Percentiles rank a stretch among this genome's conserved stretches.
phyloP scores from a whole-genome alignment of 2,797 vertebrate species.

The Anabas testudineus region DNA sequence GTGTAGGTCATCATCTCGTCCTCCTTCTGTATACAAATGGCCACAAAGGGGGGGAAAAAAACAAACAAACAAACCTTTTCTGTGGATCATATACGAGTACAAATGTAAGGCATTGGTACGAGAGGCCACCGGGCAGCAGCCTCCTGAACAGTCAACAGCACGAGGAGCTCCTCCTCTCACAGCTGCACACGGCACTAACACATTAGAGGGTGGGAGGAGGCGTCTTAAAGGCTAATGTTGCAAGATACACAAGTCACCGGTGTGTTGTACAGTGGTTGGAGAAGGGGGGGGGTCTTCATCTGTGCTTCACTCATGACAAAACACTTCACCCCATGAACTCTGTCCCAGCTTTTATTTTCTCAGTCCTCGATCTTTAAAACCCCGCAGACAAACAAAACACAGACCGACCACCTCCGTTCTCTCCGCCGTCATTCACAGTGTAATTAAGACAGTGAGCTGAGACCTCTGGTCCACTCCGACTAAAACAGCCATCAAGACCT shows the following conservation, averaged over 20 bases:
- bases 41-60: slow-evolving; percentile 32
- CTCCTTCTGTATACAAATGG: slow-evolving; percentile 37
- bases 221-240: slow-evolving; percentile 46
- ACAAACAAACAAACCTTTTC: slow-evolving; percentile 50
- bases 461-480: slow-evolving; percentile 3
- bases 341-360: slow-evolving; percentile 21
- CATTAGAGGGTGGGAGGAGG: slow-evolving; percentile 37
- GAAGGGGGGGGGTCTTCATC: background rate
- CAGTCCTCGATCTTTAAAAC: slow-evolving; percentile 45
- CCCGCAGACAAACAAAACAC: slow-evolving; percentile 47
- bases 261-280: slow-evolving; percentile 44
- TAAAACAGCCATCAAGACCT: slow-evolving; percentile 10
- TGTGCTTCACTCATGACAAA: slow-evolving; percentile 36
- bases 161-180: slow-evolving; percentile 48
- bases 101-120: slow-evolving; percentile 79
- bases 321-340: slow-evolving; percentile 18
- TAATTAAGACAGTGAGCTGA: slow-evolving; percentile 39
- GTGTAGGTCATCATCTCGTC: slow-evolving; percentile 14
- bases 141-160: slow-evolving; percentile 45
- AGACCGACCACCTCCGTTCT: slow-evolving; percentile 38
- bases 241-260: slow-evolving; percentile 43
- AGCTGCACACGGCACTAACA: slow-evolving; percentile 51
- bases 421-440: slow-evolving; percentile 77
- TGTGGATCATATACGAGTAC: slow-evolving; percentile 61
- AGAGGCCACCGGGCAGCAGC: slow-evolving; percentile 55